phyloP scores from a whole-genome alignment of 2,797 vertebrate genomes.

The Myotis daubentonii region DNA sequence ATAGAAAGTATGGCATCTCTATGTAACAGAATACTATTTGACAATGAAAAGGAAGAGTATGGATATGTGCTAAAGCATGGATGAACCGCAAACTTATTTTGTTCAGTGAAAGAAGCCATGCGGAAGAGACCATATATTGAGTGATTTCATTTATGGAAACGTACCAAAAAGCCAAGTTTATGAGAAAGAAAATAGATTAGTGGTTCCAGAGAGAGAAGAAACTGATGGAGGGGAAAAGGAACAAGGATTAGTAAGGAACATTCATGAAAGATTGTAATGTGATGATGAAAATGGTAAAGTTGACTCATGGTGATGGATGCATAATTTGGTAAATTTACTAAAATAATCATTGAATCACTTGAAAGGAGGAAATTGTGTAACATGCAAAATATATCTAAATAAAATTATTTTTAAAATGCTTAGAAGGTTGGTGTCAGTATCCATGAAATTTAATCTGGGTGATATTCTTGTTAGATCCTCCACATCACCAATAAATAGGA shows the following conservation, averaged over 20 bases:
- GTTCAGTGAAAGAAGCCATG: background rate
- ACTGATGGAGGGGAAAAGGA: accelerated
- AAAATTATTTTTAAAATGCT: background rate
- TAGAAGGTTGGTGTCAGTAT: background rate
- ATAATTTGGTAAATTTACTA: background rate
- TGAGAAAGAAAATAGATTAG: background rate
- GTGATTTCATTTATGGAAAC: background rate
- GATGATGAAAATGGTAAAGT: background rate
- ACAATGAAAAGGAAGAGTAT: background rate
- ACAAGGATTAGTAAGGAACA: background rate
- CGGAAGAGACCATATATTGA: background rate
- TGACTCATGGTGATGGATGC: background rate
- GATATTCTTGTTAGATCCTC: background rate
- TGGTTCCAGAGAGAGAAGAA: too few relatives aligned
- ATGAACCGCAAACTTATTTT: background rate
- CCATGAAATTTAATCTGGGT: constrained; percentile 28
- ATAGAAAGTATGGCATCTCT: background rate
- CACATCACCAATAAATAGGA: background rate
- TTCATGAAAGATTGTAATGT: background rate
- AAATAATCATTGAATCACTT: background rate
- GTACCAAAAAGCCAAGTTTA: background rate
- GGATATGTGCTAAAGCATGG: too few relatives aligned
- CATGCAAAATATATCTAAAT: background rate
- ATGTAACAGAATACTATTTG: background rate
- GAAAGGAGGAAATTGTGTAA: background rate